Conservation (phyloP, 2,113 vertebrate species). For the Anolis carolinensis region DNA sequence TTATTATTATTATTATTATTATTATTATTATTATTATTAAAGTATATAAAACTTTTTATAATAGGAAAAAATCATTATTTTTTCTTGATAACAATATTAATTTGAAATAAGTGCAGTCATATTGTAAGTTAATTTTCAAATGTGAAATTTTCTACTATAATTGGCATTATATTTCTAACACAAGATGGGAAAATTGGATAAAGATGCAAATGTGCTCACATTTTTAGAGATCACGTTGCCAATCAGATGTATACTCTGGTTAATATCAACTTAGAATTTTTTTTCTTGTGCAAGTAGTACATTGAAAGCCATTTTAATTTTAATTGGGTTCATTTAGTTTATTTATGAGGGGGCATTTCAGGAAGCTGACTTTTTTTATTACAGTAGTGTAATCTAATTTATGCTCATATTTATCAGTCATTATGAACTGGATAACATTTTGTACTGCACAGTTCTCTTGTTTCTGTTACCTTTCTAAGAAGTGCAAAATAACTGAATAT, state of each 20-base stretch:
- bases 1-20: too few species aligned
- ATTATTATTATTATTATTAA: too few species aligned
- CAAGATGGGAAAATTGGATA: too few species aligned
- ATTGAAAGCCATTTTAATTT: slow-evolving; percentile 5
- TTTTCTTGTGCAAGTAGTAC: background rate
- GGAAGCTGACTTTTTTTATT: slow-evolving; percentile 8
- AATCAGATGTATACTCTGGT: background rate
- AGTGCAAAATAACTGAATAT: background rate
- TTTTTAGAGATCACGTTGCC: background rate
- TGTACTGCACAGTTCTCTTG: background rate
- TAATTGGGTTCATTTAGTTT: slow-evolving; percentile 12
- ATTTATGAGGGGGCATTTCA: slow-evolving; percentile 1
- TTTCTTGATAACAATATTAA: too few species aligned
- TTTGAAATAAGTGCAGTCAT: too few species aligned
- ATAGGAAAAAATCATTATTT: too few species aligned
- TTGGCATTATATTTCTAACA: too few species aligned
- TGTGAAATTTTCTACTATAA: too few species aligned
- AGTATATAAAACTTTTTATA: too few species aligned
- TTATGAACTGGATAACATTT: slow-evolving; percentile 3
- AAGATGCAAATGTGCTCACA: too few species aligned
- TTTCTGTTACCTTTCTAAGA: background rate
- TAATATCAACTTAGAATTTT: background rate
- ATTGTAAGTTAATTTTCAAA: too few species aligned
- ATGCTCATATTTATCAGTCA: background rate
- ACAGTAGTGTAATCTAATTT: background rate